Conservation (phyloP, 2,797 vertebrate species). For the Periophthalmus magnuspinnatus region DNA sequence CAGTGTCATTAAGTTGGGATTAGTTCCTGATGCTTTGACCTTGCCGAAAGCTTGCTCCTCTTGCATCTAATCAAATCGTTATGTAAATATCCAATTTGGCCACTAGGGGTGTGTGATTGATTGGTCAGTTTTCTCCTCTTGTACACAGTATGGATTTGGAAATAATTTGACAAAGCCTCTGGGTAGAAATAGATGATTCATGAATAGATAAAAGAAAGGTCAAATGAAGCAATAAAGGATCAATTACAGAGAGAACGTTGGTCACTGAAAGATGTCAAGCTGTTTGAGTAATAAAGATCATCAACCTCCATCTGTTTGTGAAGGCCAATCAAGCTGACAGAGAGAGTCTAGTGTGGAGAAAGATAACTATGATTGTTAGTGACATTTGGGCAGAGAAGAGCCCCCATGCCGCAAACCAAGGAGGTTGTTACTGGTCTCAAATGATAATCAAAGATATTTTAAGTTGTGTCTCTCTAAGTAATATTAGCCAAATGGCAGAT, state of each 20-base stretch:
- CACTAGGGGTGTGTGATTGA: background rate
- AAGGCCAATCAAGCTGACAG: background rate
- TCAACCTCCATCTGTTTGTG: slow-evolving; percentile 11
- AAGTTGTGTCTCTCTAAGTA: too few species aligned
- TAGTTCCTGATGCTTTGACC: background rate
- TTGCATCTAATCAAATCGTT: slow-evolving; percentile 16
- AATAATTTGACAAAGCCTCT: slow-evolving; percentile 13
- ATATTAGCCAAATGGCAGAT: too few species aligned
- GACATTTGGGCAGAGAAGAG: background rate
- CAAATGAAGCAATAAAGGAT: slow-evolving; percentile 30
- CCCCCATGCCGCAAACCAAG: background rate
- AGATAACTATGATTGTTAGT: background rate
- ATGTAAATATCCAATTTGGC: slow-evolving; percentile 20
- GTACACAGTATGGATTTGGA: slow-evolving; percentile 17
- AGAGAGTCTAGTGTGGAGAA: background rate
- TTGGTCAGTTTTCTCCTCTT: slow-evolving; percentile 15
- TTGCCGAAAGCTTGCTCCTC: background rate
- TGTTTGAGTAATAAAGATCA: slow-evolving; percentile 3
- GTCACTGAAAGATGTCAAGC: slow-evolving; percentile 16
- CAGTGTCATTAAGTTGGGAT: background rate
- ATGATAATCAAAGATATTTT: too few species aligned
- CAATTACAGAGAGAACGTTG: slow-evolving; percentile 14
- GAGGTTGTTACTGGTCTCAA: background rate
- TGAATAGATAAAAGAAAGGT: slow-evolving; percentile 16
- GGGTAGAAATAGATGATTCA: slow-evolving; percentile 17